Percentiles rank a stretch among this genome's conserved stretches.
Evolutionary conservation across 2,888 invertebrate species (phyloP).

Genomic region (Drosophila emarginata): DNA sequence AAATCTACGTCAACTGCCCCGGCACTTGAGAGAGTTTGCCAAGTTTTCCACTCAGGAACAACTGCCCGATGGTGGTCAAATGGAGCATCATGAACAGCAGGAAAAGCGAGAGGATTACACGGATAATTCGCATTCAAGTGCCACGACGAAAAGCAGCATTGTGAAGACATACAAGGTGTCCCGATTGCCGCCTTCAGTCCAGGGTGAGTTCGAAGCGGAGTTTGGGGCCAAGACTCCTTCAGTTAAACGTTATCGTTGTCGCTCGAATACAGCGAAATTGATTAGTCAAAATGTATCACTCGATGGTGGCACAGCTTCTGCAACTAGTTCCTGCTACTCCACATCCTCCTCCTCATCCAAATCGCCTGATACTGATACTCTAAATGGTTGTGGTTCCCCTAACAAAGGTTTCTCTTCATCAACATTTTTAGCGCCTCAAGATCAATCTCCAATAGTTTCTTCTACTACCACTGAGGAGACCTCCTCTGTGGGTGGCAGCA

Average conservation of each 20-base stretch:
- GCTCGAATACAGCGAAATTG: conserved; percentile 65
- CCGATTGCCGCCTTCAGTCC: conserved; percentile 68
- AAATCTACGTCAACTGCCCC: conserved; percentile 87
- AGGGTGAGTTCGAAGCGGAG: conserved; percentile 64
- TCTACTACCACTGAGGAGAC: conserved; percentile 14
- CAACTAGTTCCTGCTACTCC: conserved; percentile 61
- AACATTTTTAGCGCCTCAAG: not conserved
- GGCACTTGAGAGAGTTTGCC: conserved; percentile 91
- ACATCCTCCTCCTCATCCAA: conserved; percentile 32
- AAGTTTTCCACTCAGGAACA: conserved; percentile 82
- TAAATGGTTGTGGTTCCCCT: conserved; percentile 65
- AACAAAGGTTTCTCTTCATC: conserved; percentile 51
- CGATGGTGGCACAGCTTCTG: conserved; percentile 58
- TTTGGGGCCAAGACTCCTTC: conserved; percentile 64
- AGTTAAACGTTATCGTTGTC: conserved; percentile 80
- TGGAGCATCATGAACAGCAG: conserved; percentile 71
- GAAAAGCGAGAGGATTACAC: conserved; percentile 73
- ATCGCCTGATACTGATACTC: conserved; percentile 47
- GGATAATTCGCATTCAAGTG: conserved; percentile 76
- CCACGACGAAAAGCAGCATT: conserved; percentile 75
- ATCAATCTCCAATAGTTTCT: not conserved
- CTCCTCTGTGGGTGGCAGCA: conserved; percentile 82
- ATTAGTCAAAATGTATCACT: conserved; percentile 78
- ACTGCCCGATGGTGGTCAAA: conserved; percentile 66
- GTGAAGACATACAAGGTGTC: conserved; percentile 80